phyloP scores from a whole-genome alignment of 2,888 invertebrate genomes.

The Ctena decussata region DNA sequence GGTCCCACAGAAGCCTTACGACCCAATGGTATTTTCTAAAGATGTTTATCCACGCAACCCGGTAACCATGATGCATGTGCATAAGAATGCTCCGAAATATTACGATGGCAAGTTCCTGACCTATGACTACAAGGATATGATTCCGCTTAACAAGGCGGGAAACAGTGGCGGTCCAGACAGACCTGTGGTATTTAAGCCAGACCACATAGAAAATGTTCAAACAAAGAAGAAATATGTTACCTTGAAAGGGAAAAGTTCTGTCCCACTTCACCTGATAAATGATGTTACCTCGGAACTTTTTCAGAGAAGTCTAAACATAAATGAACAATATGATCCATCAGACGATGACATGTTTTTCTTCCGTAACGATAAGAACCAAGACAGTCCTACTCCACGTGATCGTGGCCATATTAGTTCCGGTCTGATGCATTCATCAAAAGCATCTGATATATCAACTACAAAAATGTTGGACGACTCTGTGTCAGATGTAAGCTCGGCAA shows the following conservation, averaged over 20 bases:
- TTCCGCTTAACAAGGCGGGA: conserved; percentile 19
- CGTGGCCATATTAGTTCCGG: neutral
- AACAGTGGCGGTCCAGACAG: conserved; percentile 44
- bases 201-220: conserved; percentile 79
- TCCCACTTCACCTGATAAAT: conserved; percentile 77
- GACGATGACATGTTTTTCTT: neutral
- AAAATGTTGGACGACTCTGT: neutral
- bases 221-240: conserved; percentile 79
- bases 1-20: conserved; percentile 67
- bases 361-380: neutral
- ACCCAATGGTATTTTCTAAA: conserved; percentile 62
- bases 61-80: conserved; percentile 77
- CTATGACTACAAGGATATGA: conserved; percentile 47
- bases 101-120: conserved; percentile 73
- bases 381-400: neutral
- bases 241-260: conserved; percentile 70
- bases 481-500: neutral
- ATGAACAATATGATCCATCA: neutral
- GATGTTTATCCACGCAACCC: conserved; percentile 83
- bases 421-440: neutral
- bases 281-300: conserved; percentile 76
- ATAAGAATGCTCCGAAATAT: conserved; percentile 68
- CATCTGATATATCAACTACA: conserved; percentile 9
- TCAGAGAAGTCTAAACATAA: conserved; percentile 62
- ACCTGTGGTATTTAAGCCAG: conserved; percentile 81